Evolutionary conservation across 2,888 invertebrate species (phyloP).

Genomic region (Agrypnus murinus): DNA sequence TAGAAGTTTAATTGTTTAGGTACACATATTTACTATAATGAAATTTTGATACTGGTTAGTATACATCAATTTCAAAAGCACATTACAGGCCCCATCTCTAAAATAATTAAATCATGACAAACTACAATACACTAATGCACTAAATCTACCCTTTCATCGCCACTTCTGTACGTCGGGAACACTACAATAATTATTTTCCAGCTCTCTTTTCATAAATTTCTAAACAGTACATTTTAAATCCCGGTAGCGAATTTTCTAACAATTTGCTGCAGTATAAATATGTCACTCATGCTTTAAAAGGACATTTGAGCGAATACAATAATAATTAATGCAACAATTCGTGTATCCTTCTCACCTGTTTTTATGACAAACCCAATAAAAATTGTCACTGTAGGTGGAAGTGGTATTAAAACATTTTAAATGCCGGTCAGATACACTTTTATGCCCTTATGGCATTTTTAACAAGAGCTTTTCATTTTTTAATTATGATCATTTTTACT

Average conservation of each 20-base stretch:
- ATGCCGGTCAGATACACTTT: neutral
- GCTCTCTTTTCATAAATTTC: constrained; percentile 14
- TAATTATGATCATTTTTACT: constrained; percentile 46
- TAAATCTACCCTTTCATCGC: constrained; percentile 17
- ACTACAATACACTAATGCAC: constrained; percentile 18
- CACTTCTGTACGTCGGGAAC: constrained; percentile 13
- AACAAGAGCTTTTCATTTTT: neutral
- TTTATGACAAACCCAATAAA: constrained; percentile 12
- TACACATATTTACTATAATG: no score
- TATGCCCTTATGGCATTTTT: neutral
- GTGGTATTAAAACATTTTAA: constrained; percentile 9
- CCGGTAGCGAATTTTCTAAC: constrained; percentile 23
- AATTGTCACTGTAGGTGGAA: neutral
- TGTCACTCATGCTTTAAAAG: constrained; percentile 14
- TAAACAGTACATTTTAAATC: constrained; percentile 11
- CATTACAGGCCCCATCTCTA: neutral
- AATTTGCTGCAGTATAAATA: neutral
- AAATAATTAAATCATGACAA: constrained; percentile 10
- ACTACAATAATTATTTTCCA: constrained; percentile 26
- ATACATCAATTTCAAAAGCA: no score
- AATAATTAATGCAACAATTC: constrained; percentile 11
- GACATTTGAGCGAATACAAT: neutral
- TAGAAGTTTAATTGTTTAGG: no score
- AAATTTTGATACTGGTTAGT: neutral
- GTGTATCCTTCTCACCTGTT: constrained; percentile 9